These are phyloP conservation scores for Scolopax mira DNA, from an alignment of 2,113 vertebrate genomes.

Conservation along the genomic window DNA sequence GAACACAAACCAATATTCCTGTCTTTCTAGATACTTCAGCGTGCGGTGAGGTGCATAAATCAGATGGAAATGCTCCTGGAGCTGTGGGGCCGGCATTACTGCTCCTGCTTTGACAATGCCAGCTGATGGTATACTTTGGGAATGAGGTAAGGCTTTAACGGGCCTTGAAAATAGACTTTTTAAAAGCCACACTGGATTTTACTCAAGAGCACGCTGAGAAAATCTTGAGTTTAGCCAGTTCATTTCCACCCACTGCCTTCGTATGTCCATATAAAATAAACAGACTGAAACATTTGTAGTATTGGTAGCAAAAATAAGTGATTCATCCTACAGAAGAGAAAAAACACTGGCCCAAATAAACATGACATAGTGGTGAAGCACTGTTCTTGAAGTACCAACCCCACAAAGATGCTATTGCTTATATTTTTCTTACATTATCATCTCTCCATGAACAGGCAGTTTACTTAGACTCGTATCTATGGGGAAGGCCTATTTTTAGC, in stretches of 20 bases:
- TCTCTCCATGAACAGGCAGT: neutral
- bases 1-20: neutral
- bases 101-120: neutral
- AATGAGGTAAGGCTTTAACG: neutral
- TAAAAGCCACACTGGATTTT: neutral
- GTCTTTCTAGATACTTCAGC: neutral
- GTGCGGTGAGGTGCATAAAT: neutral
- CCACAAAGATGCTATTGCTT: neutral
- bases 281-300: neutral
- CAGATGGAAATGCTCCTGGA: neutral
- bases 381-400: neutral
- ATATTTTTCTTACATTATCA: neutral
- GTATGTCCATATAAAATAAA: neutral
- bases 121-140: neutral
- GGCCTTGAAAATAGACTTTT: neutral
- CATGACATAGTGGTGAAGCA: neutral
- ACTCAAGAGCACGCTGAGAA: neutral
- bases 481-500: conserved; percentile 11
- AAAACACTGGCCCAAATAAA: neutral
- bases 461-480: neutral
- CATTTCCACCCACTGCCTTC: neutral
- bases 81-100: neutral
- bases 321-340: neutral
- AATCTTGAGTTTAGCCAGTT: neutral
- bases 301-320: neutral